Evolutionary conservation across 2,888 invertebrate genomes (phyloP), one percentile per base, ranked within the genome.

Genomic region (Ormia ochracea): DNA sequence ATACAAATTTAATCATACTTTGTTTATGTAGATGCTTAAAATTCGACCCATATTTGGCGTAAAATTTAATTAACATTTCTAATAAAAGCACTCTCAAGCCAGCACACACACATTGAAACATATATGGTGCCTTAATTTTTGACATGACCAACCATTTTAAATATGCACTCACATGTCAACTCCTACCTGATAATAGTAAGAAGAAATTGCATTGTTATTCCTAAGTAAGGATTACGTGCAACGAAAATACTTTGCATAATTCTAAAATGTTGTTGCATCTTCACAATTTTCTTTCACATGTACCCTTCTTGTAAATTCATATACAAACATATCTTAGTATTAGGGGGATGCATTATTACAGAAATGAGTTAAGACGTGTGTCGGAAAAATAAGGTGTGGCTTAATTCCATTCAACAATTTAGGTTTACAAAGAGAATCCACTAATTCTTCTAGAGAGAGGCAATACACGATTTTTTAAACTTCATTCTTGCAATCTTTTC

Each of bases 1-100:
- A 14, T 52, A 48, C 9, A 36, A 4, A 33, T 54, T 58, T 43
- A 52, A 38, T 56, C 10, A 21, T 26, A 9, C 6, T 56, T 48
- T 63, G 26, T 21, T 58, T 61, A 28, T 9, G 31, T 26, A 0
- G 3, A 14, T 9, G n/a, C n/a, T 17, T 68, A 33, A 52, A 26
- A 59, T 69, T 69, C 76, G 72, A 76, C 80, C 80, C 48, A 73
- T 33, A 68, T 76, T 21, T 72, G 45, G 56, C 63, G 23, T 68
- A 54, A 76, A 59, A 76, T 45, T 76, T 73, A 76, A 76, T 76
- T 76, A 76, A 68, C 66, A 70, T 73, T 72, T 54, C 56, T 61
- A 45, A 52, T 50, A 50, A 59, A 66, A 58, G n/a, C 43, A n/a
- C 3, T 23, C 45, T 45, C 4, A 68, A 33, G 43, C 3, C 38